phyloP scores from a whole-genome alignment of 2,113 vertebrate species.

The Phoenicopterus ruber region DNA sequence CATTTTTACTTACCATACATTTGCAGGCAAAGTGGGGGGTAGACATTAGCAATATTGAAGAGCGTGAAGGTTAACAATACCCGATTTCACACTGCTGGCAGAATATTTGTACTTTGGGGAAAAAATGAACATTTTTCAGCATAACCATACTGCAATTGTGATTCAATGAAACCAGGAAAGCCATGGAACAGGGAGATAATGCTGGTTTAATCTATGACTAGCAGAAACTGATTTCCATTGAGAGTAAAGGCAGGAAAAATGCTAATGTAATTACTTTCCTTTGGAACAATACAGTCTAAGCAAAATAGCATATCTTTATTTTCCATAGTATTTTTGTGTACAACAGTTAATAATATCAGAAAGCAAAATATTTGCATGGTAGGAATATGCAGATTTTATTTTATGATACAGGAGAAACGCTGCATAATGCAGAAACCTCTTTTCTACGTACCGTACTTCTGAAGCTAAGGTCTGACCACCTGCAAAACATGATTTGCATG shows the following conservation, averaged over 20 bases:
- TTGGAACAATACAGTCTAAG: background rate
- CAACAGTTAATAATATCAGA: background rate
- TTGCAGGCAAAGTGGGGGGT: background rate
- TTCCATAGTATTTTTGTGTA: background rate
- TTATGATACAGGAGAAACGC: background rate
- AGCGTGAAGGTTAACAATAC: background rate
- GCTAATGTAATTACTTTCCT: constrained; percentile 38
- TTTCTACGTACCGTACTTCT: background rate
- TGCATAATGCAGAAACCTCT: background rate
- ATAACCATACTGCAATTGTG: background rate
- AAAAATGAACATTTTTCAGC: background rate
- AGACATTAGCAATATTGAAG: background rate
- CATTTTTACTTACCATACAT: constrained; percentile 25
- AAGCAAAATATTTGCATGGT: background rate
- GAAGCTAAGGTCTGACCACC: background rate
- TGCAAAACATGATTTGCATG: background rate
- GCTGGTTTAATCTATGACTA: background rate
- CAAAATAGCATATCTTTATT: constrained; percentile 16
- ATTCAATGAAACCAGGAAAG: background rate
- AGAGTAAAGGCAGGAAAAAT: constrained; percentile 24
- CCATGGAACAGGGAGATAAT: background rate
- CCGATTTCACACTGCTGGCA: background rate
- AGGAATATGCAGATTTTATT: background rate
- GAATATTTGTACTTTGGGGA: background rate
- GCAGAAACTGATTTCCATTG: background rate